phyloP scores from a whole-genome alignment of 2,888 invertebrate genomes.

The Dione juno region DNA sequence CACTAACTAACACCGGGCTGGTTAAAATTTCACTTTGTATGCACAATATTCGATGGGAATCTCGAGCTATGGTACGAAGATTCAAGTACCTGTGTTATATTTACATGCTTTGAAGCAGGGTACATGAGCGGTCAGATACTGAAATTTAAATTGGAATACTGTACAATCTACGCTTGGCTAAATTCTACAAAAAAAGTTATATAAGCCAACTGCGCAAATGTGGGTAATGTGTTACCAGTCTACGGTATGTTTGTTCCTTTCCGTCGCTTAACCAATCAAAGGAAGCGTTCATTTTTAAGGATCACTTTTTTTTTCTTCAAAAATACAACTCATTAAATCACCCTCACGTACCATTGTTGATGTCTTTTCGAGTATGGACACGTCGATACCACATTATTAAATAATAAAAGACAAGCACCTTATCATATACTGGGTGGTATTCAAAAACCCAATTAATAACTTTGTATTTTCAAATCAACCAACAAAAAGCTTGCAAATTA shows the following conservation, averaged over 20 bases:
- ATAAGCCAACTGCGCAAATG: too few species aligned
- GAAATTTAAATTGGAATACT: neutral
- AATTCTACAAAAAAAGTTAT: neutral
- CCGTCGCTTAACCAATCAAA: too few species aligned
- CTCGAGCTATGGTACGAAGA: neutral
- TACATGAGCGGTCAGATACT: neutral
- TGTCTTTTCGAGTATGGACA: too few species aligned
- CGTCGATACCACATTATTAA: too few species aligned
- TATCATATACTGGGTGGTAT: neutral
- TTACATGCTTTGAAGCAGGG: neutral
- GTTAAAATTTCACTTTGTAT: conserved; percentile 5
- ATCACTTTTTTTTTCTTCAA: too few species aligned
- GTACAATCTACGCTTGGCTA: neutral
- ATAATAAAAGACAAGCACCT: neutral
- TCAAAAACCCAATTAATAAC: conserved; percentile 15
- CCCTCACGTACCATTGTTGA: too few species aligned
- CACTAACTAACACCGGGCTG: neutral
- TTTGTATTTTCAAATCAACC: conserved; percentile 16
- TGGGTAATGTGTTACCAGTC: too few species aligned
- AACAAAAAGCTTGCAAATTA: conserved; percentile 30
- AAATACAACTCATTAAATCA: too few species aligned
- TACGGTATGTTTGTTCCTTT: too few species aligned
- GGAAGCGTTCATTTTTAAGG: too few species aligned
- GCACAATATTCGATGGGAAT: conserved; percentile 6
- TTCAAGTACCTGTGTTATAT: neutral